These are phyloP conservation scores for Quiscalus mexicanus DNA, from an alignment of 2,113 vertebrate species.

Conservation along the genomic window DNA sequence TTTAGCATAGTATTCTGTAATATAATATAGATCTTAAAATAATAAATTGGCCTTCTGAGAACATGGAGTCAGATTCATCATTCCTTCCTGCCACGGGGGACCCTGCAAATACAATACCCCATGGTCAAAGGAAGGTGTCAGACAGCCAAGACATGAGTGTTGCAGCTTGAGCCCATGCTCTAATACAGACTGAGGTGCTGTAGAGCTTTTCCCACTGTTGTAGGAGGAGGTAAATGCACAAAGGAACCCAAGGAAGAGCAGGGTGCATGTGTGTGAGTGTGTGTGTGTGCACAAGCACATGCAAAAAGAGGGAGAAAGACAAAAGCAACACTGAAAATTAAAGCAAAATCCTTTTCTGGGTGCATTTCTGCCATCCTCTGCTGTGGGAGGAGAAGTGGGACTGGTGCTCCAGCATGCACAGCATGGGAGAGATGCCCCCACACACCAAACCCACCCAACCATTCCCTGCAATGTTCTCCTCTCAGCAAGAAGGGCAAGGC, in stretches of 20 bases:
- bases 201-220: neutral
- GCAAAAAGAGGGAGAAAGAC: neutral
- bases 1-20: no score
- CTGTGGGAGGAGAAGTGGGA: neutral
- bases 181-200: neutral
- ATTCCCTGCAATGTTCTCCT: accelerated
- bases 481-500: neutral
- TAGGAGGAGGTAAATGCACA: neutral
- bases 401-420: neutral
- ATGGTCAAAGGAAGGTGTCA: neutral
- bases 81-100: no score
- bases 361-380: neutral
- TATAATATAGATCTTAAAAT: no score
- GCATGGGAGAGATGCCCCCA: neutral
- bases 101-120: no score
- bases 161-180: neutral
- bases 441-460: neutral
- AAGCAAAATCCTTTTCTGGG: neutral
- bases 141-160: neutral
- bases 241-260: neutral
- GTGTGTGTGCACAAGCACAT: neutral
- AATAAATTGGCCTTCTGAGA: no score
- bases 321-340: neutral
- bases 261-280: accelerated
- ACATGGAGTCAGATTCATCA: no score